A percentile compares a stretch with the other conserved stretches of the same genome.
Evolutionary conservation across 2,113 vertebrate species (phyloP).

Genomic region (Silurus asotus): DNA sequence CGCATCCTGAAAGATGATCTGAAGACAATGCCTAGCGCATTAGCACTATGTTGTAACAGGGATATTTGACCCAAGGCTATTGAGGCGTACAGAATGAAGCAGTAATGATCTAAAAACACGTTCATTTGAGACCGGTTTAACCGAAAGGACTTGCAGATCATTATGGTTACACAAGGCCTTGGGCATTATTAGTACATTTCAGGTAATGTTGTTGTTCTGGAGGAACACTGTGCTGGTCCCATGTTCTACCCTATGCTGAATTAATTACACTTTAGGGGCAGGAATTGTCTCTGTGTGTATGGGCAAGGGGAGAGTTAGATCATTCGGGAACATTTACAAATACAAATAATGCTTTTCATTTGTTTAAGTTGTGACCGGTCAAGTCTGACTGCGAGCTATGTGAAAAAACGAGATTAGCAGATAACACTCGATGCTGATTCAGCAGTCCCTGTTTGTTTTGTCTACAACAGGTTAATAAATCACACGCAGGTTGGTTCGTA

Average conservation of each 20-base stretch:
- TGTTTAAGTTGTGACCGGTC: background rate
- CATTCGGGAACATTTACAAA: background rate
- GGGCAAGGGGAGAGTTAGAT: background rate
- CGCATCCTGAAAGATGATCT: background rate
- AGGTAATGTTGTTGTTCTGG: background rate
- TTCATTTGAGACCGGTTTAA: background rate
- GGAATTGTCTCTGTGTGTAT: background rate
- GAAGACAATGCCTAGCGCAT: background rate
- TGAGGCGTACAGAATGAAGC: background rate
- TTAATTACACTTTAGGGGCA: background rate
- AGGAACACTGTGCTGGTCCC: background rate
- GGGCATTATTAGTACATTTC: background rate
- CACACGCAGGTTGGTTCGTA: background rate
- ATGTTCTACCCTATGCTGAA: background rate
- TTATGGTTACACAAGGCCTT: background rate
- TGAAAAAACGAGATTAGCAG: background rate
- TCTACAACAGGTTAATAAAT: background rate
- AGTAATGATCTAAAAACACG: background rate
- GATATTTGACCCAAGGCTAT: constrained; percentile 5
- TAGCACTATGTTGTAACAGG: background rate
- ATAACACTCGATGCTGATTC: background rate
- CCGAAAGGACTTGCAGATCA: background rate
- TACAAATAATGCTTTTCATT: background rate
- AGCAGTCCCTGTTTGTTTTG: background rate
- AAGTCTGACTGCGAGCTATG: background rate